Conservation (phyloP, 2,888 invertebrate species). For the Drosophila pegasa region DNA sequence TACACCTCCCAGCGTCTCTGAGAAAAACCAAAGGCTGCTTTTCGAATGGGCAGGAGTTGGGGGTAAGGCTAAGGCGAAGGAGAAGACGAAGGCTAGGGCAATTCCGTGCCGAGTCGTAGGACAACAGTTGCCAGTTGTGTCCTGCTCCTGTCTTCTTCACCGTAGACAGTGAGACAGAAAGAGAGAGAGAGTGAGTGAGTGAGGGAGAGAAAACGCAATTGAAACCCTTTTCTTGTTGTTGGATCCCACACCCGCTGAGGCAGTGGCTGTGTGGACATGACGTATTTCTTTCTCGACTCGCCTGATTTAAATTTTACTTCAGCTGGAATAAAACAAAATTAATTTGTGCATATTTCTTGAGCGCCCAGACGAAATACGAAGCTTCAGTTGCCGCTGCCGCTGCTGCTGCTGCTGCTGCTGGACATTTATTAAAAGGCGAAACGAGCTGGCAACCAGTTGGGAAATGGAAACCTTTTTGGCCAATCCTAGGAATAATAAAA, state of each 20-base stretch:
- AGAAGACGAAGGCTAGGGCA: slow-evolving; percentile 29
- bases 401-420: slow-evolving; percentile 43
- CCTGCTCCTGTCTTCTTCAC: slow-evolving; percentile 42
- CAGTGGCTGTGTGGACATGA: slow-evolving; percentile 64
- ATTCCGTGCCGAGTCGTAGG: slow-evolving; percentile 42
- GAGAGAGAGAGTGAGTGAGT: slow-evolving; percentile 7
- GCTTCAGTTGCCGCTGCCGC: slow-evolving; percentile 32
- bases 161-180: slow-evolving; percentile 16
- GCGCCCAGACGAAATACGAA: slow-evolving; percentile 76
- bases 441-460: slow-evolving; percentile 55
- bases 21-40: slow-evolving; percentile 26
- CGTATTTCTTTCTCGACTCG: slow-evolving; percentile 69
- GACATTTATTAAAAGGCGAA: slow-evolving; percentile 79
- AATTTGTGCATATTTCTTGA: slow-evolving; percentile 82
- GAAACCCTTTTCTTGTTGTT: slow-evolving; percentile 77
- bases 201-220: slow-evolving; percentile 48
- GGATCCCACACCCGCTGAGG: slow-evolving; percentile 25
- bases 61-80: slow-evolving; percentile 14
- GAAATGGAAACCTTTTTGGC: slow-evolving; percentile 70
- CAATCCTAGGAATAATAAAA: slow-evolving; percentile 68
- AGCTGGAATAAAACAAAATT: slow-evolving; percentile 76
- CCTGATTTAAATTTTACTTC: slow-evolving; percentile 78
- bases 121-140: slow-evolving; percentile 58
- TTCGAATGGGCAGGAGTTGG: slow-evolving; percentile 35
- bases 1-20: background rate